Conservation (phyloP, 37 sponge, comb jelly and placozoan species). For the Agelas oroides region DNA sequence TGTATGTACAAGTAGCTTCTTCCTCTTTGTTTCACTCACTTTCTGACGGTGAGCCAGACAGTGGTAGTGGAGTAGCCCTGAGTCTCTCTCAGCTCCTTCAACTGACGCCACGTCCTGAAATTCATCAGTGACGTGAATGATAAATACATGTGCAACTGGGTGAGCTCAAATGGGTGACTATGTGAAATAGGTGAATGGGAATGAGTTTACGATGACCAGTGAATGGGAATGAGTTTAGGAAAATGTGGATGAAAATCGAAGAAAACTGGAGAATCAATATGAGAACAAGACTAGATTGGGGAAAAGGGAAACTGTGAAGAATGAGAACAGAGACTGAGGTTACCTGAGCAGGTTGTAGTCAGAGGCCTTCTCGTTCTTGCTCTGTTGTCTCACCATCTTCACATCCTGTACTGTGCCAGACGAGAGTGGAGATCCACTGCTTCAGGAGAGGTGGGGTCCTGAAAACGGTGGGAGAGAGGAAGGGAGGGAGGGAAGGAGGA, state of each 20-base stretch:
- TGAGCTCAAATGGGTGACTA: no score
- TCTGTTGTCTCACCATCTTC: slow-evolving; percentile 31
- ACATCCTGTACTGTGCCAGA: slow-evolving; percentile 38
- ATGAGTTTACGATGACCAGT: no score
- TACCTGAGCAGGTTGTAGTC: slow-evolving; percentile 30
- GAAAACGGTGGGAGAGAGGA: not conserved
- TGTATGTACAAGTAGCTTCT: no score
- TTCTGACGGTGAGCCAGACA: slow-evolving; percentile 27
- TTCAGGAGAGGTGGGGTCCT: not conserved
- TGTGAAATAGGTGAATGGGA: no score
- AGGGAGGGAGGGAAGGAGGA: not conserved
- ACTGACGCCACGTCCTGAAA: slow-evolving; percentile 49
- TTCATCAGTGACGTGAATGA: no score
- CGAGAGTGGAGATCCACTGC: not conserved
- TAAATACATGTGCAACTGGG: no score
- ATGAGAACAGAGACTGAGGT: not conserved
- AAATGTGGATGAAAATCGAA: no score
- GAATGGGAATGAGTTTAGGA: no score
- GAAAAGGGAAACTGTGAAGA: not conserved
- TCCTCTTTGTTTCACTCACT: no score
- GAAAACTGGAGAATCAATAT: no score
- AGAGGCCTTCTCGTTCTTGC: slow-evolving; percentile 22
- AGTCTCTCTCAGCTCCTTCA: slow-evolving; percentile 61
- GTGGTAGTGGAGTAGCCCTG: slow-evolving; percentile 77
- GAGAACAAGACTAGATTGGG: no score